Evolutionary conservation across 2,113 vertebrate genomes (phyloP), one percentile per base, ranked within the genome.

Genomic region (Chamaea fasciata): DNA sequence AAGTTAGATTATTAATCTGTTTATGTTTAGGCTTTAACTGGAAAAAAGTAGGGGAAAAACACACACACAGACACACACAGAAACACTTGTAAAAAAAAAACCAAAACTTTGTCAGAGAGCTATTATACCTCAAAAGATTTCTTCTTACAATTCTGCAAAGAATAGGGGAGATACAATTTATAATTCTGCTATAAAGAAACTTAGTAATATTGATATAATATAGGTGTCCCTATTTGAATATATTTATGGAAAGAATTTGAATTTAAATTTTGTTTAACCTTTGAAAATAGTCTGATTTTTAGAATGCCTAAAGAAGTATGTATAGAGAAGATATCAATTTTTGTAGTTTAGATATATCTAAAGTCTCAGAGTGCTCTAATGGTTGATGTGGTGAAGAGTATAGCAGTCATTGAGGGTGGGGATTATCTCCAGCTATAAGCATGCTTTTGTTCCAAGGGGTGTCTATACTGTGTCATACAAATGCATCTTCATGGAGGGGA

Each of bases 171-270:
- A 95, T 28, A 90, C 78, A 77, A 62, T 23, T 80, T 91, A 83
- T 96, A 96, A 96, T 96, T 69, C 63, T 94, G 68, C 67, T 92
- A 33, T 15, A 41, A 57, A 81, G 42, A 24, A 83, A 96, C 28
- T 89, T 94, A 95, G 55, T 81, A 26, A 11, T 53, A 13, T 86
- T 76, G 83, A 85, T 87, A 44, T 23, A 52, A 33, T 39, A 16
- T 14, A 53, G 23, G 15, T 68, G 17, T 46, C 68, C 27, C n/a
- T 91, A 30, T 89, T 94, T 90, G 53, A 89, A 65, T 95, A 31
- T 91, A 78, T 94, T 93, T 95, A 92, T 50, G 35, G 73, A 47
- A 24, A 67, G 46, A 76, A n/a, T 52, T 85, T 94, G 57, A 89
- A 83, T 94, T 73, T 73, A 65, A 80, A 77, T 68, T 94, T 94